Base-by-base conservation (phyloP, 2,113 vertebrate genomes). In the Cinclus mexicanus region DNA sequence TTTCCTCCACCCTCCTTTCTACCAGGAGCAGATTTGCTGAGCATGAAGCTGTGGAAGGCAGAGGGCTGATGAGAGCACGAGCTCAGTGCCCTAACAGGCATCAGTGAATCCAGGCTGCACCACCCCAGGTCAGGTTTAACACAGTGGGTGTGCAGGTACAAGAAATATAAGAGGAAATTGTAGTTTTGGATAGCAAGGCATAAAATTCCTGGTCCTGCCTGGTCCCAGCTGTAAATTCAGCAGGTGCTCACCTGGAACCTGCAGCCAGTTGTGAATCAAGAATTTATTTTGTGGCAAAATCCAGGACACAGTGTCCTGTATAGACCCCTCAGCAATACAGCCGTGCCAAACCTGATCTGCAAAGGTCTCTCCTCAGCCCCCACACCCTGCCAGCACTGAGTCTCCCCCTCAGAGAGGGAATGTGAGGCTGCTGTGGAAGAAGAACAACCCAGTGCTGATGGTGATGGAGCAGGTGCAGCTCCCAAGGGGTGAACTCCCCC, bases 311-410 rank as follows among this genome's bases (percentile, higher is more conserved):
- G 37, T 71, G 12, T 46, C 13, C 47, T 6, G 0, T 25, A 11
- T 1, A 56, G 69, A 49, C 21, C 14, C n/a, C 24, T 42, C 53
- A 57, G 67, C 35, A 39, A 9, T 2, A 23, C 3, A 59, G 50
- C n/a, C 2, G 1, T 15, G 35, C 19, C 55, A 39, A 88, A 64
- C 18, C 9, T 7, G 0, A 2, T 2, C 39, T 39, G 3, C 1
- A 33, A 35, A 63, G 28, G 29, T 35, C 17, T n/a, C 53, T 44
- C 12, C 49, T 55, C 50, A 52, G 26, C 24, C 25, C 33, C 4
- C 8, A 29, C 3, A 33, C 37, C 53, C 86, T 44, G 37, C n/a
- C 1, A 7, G 44, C 65, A 39, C 2, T 6, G 1, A 7, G 0
- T 4, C 11, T 60, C 8, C 21, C 42, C 52, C 1, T 0, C 3